phyloP scores from a whole-genome alignment of 2,113 vertebrate species.

The Onychorhynchus coronatus region DNA sequence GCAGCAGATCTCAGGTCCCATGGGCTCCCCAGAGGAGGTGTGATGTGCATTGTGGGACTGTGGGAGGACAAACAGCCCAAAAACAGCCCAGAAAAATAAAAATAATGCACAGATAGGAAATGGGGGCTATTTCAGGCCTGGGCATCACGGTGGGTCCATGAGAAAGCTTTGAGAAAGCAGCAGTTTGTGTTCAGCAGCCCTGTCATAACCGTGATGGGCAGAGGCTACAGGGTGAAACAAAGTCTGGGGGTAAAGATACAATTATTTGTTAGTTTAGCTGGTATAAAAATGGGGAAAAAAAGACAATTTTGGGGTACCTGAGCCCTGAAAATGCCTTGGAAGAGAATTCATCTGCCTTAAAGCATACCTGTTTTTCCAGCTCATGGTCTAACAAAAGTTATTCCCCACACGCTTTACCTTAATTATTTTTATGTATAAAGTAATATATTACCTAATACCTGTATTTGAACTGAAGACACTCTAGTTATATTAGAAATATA shows the following conservation, averaged over 20 bases:
- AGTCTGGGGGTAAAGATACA: neutral
- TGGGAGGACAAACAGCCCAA: neutral
- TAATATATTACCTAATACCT: neutral
- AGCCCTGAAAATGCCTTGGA: neutral
- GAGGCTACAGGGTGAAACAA: neutral
- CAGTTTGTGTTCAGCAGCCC: neutral
- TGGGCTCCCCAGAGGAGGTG: neutral
- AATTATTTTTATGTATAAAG: neutral
- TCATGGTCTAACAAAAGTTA: neutral
- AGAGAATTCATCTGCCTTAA: neutral
- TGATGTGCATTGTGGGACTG: neutral
- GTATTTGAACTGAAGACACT: neutral
- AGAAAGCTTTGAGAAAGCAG: neutral
- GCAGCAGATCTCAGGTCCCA: neutral
- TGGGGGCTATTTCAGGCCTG: neutral
- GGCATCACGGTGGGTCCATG: no score
- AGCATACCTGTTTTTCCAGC: neutral
- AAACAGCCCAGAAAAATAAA: neutral
- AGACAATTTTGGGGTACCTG: neutral
- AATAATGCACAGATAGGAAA: neutral
- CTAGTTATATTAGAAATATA: neutral
- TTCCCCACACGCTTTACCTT: neutral
- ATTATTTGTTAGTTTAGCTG: neutral
- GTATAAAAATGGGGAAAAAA: neutral
- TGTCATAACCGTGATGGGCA: neutral